phyloP scores from a whole-genome alignment of 2,797 vertebrate genomes.

The Lophotriccus pileatus region DNA sequence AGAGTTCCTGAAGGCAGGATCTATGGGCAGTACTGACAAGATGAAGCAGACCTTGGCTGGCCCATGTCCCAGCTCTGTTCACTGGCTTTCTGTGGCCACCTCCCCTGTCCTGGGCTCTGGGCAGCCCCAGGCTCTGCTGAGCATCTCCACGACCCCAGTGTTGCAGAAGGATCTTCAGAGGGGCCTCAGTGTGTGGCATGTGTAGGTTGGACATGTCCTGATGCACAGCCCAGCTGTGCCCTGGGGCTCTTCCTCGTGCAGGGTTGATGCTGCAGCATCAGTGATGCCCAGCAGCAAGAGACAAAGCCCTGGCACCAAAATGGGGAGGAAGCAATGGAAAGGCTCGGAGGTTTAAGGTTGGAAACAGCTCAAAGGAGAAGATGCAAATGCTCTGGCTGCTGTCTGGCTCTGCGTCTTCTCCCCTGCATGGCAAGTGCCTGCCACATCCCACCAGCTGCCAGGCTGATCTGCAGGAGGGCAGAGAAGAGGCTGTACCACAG shows the following conservation, averaged over 20 bases:
- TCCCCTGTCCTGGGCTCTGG: background rate
- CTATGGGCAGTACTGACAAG: background rate
- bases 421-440: background rate
- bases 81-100: background rate
- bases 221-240: background rate
- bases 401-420: background rate
- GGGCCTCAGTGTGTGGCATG: background rate
- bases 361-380: background rate
- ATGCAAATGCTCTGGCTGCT: background rate
- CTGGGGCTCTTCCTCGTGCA: background rate
- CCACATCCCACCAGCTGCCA: accelerated
- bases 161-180: background rate
- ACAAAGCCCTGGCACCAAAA: background rate
- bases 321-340: background rate
- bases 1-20: background rate
- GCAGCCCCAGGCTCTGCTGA: background rate
- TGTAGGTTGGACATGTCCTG: background rate
- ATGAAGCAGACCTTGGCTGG: background rate
- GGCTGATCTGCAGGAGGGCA: background rate
- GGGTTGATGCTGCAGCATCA: background rate
- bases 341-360: background rate
- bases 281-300: background rate
- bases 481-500: background rate
- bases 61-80: background rate
- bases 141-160: background rate